Base-by-base conservation (phyloP, 2,888 invertebrate genomes). In the Halictus quadricinctus region DNA sequence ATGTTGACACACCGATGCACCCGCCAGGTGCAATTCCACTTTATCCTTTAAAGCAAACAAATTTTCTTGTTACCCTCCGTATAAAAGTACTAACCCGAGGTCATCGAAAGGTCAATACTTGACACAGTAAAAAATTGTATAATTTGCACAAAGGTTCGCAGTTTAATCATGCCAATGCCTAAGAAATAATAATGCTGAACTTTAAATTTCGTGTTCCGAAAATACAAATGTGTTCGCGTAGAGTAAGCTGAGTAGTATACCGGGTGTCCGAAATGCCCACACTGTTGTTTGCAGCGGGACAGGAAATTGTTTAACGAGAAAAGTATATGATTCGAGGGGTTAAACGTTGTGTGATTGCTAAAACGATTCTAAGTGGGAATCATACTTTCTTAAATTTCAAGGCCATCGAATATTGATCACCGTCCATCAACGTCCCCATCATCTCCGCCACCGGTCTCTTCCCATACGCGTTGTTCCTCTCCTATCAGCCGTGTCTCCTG, bases 401-500 rank as follows among this genome's bases (percentile, higher is more conserved):
- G 29, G 72, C 29, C 69, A 78, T 84, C 60, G 60, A 74, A 36
- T 36, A 43, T n/a, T 48, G n/a, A 41, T 83, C 72, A 21, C 15
- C 74, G 72, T 74, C 48, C 70, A 77, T 78, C 54, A 36, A 78
- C 36, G 13, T 18, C 41, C 70, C 60, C 73, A 74, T 81, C 72
- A 76, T 66, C 64, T 36, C 36, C 75, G 29, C 46, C n/a, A 70
- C 43, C 76, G 50, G 66, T 43, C 29, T 74, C 74, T 75, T 76
- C 54, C 72, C 85, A 70, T 80, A 50, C 73, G 58, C 41, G 69
- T 74, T 72, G 76, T 72, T 80, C 58, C 87, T 81, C 79, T 76
- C 66, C 81, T 80, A 58, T 78, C 79, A 46, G 79, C 69, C 25
- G 81, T 79, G 64, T 79, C 74, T 79, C 80, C 77, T 70, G 21